Evolutionary conservation across 2,888 invertebrate species (phyloP), one percentile per base, ranked within the genome.

Genomic region (Siphonodentalium dalli): DNA sequence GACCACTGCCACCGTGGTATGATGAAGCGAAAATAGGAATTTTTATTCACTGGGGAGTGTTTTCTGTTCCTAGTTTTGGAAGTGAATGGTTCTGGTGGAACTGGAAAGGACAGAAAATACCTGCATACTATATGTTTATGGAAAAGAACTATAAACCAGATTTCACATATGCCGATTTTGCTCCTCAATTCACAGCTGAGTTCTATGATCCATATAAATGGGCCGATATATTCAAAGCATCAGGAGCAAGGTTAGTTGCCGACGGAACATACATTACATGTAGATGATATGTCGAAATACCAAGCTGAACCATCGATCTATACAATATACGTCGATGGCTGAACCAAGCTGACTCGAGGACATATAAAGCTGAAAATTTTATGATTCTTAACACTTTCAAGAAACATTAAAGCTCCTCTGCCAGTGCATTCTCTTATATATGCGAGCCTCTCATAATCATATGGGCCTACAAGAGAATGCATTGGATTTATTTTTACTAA

Each of bases 151-250:
- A 91, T 79, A 88, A 88, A 47, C 92, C 92, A 3, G 86, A 85
- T 40, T 93, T 92, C 72, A 88, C 90, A 0, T 97, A 97, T 81
- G 92, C 93, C 75, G 92, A 96, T 53, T 96, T 96, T 83, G 96
- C 89, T 0, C 86, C 86, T 15, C 37, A 90, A 73, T 95, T 96
- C 71, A 93, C 88, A 27, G 63, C 93, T 0, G 93, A 94, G 79
- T 90, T 94, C 71, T 97, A 89, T 75, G 87, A 94, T 77, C 88
- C 95, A 0, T 83, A 86, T 0, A 83, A 88, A 70, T 97, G 95
- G 93, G 91, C 91, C 0, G 82, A 88, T 46, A 82, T 95, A 7
- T 91, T 97, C 69, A 80, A 86, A 42, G 87, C 88, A 54, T 88
- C 95, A 28, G 96, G 96, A 44, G 96, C 95, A 35, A 91, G 88